These are phyloP conservation scores for Caranx ignobilis DNA, from an alignment of 2,113 vertebrate species.

Conservation along the genomic window DNA sequence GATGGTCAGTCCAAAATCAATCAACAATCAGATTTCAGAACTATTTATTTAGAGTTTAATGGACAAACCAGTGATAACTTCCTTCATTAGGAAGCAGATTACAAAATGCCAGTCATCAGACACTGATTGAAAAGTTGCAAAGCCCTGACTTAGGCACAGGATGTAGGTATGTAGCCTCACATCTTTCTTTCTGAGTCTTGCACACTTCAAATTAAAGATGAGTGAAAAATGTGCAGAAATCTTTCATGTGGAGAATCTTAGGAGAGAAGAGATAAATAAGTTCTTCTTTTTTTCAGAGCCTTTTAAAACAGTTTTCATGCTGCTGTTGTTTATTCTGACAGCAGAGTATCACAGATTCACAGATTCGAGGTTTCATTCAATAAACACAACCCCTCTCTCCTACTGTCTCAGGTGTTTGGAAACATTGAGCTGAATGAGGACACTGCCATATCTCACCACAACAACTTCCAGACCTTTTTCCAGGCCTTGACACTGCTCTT, in stretches of 20 bases:
- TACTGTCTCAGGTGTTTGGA: constrained; percentile 91
- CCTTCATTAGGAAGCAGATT: not conserved
- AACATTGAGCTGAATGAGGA: constrained; percentile 94
- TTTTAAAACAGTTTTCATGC: not conserved
- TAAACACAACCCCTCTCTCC: constrained; percentile 20
- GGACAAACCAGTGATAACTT: not conserved
- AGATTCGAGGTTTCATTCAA: not conserved
- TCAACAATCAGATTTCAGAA: too few relatives aligned
- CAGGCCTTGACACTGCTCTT: constrained; percentile 96
- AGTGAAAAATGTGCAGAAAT: not conserved
- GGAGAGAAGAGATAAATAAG: too few relatives aligned
- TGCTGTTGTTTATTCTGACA: not conserved
- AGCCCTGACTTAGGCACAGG: not conserved
- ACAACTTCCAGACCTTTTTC: constrained; percentile 96
- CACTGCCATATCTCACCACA: constrained; percentile 91
- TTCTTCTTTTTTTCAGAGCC: not conserved
- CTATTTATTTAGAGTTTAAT: not conserved
- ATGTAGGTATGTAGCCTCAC: not conserved
- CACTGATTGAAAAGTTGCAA: not conserved
- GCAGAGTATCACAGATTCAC: not conserved
- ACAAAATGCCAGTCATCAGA: too few relatives aligned
- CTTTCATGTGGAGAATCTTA: not conserved
- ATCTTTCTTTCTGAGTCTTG: not conserved
- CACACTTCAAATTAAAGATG: not conserved
- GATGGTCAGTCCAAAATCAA: too few relatives aligned